Evolutionary conservation across 2,113 vertebrate genomes (phyloP).

Genomic region (Psilopsiagon aurifrons): DNA sequence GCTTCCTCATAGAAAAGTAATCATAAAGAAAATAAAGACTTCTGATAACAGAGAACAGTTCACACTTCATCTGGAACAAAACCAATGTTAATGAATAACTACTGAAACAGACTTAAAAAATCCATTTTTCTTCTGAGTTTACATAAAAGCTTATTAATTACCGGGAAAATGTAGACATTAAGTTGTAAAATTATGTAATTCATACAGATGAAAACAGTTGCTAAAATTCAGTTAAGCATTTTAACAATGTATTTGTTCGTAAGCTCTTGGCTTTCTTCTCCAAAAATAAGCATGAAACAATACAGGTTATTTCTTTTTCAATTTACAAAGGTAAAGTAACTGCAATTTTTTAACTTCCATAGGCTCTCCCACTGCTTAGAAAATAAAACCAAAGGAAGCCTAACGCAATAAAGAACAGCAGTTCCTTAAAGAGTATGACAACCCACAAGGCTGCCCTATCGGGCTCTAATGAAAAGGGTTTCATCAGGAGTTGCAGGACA

Average conservation of each 20-base stretch:
- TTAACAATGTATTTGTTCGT: background rate
- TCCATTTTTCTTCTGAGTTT: background rate
- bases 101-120: background rate
- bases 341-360: background rate
- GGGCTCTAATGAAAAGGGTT: constrained; percentile 84
- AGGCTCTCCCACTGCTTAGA: background rate
- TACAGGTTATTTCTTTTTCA: background rate
- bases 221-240: background rate
- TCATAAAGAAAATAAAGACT: background rate
- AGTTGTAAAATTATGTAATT: constrained; percentile 9
- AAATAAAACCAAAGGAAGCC: background rate
- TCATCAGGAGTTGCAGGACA: constrained; percentile 64
- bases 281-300: background rate
- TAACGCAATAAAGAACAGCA: background rate
- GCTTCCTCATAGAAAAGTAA: background rate
- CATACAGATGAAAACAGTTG: background rate
- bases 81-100: background rate
- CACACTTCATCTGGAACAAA: background rate
- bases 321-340: background rate
- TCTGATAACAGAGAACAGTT: background rate
- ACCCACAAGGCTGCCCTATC: constrained; percentile 51
- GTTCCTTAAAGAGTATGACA: background rate
- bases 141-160: background rate
- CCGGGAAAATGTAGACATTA: background rate
- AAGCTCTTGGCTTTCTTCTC: background rate